These are phyloP conservation scores for Microtus oregoni DNA, from an alignment of 2,113 vertebrate species.

Conservation along the genomic window DNA sequence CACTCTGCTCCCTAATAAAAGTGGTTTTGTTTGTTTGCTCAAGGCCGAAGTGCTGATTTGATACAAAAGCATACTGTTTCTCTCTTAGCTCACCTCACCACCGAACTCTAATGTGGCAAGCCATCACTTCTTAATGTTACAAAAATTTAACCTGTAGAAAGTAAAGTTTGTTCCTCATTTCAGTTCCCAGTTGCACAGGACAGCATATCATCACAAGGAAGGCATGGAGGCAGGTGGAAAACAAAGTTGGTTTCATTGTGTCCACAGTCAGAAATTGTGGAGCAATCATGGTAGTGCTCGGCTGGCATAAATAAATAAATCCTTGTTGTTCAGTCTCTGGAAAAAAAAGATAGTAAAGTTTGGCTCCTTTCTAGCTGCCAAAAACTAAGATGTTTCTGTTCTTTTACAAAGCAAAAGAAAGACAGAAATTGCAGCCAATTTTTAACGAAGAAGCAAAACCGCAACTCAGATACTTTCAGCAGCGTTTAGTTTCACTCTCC, in stretches of 20 bases:
- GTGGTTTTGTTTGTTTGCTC: not conserved
- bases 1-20: not conserved
- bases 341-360: not conserved
- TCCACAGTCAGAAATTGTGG: too few relatives aligned
- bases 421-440: slow-evolving; percentile 35
- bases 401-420: not conserved
- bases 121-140: not conserved
- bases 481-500: not conserved
- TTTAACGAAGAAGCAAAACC: not conserved
- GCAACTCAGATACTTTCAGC: not conserved
- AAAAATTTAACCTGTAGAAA: not conserved
- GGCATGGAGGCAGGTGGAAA: too few relatives aligned
- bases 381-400: not conserved
- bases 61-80: not conserved
- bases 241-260: too few relatives aligned
- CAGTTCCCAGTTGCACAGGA: too few relatives aligned
- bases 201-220: too few relatives aligned
- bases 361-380: not conserved
- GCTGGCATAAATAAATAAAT: too few relatives aligned
- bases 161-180: not conserved
- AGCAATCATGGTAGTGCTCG: too few relatives aligned
- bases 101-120: not conserved
- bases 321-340: too few relatives aligned
- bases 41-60: not conserved
- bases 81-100: not conserved